Conservation (phyloP, 2,888 invertebrate genomes). For the Monoplex corrugatus region DNA sequence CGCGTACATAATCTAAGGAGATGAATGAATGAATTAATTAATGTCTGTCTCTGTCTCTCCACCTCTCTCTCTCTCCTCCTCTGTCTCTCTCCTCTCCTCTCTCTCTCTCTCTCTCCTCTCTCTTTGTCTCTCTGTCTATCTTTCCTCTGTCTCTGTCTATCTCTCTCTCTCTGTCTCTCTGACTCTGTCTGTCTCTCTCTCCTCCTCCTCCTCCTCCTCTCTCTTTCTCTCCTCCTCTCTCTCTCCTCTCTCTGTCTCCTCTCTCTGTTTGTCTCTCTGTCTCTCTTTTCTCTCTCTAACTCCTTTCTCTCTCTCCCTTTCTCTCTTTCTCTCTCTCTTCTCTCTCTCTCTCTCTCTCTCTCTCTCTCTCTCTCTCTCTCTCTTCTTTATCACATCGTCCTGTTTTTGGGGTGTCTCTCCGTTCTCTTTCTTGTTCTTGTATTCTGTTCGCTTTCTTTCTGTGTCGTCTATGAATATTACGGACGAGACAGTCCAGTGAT, state of each 20-base stretch:
- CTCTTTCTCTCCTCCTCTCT: background rate
- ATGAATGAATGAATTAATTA: too few species aligned
- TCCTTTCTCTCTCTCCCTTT: background rate
- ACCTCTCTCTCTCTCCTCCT: too few species aligned
- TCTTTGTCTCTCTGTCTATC: background rate
- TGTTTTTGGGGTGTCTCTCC: too few species aligned
- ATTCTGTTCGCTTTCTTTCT: too few species aligned
- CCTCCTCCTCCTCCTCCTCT: background rate
- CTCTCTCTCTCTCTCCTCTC: background rate
- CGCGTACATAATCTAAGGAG: too few species aligned
- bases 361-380: too few species aligned
- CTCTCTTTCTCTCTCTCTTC: background rate
- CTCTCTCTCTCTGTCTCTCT: background rate
- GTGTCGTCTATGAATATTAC: too few species aligned
- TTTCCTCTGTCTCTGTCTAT: background rate
- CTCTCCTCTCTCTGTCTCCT: background rate
- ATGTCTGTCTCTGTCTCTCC: too few species aligned
- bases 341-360: too few species aligned
- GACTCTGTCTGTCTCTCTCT: background rate
- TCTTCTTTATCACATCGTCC: too few species aligned
- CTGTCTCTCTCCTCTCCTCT: background rate
- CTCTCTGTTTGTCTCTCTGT: background rate
- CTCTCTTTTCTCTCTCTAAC: background rate
- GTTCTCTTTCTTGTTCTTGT: too few species aligned
- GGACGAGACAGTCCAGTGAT: too few species aligned